These are phyloP conservation scores for Caracal caracal DNA, from an alignment of 2,113 vertebrate genomes.

Conservation along the genomic window DNA sequence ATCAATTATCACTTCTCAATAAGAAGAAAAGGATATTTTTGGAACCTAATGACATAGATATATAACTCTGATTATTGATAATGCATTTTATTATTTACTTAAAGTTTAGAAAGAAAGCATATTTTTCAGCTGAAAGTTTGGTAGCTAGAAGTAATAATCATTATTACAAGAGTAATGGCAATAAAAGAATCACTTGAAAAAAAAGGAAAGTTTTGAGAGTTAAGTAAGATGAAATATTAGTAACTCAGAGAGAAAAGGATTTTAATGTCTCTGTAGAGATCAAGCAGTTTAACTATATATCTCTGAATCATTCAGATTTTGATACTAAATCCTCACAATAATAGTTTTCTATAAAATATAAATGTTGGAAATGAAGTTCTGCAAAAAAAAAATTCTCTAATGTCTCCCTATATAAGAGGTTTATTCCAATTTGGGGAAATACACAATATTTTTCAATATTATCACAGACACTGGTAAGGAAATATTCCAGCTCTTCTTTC, in stretches of 20 bases:
- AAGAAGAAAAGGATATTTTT: not conserved
- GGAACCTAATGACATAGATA: not conserved
- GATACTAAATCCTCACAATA: not conserved
- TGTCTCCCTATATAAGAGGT: not conserved
- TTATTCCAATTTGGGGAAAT: not conserved
- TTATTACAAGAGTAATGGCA: not conserved
- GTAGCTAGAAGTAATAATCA: not conserved
- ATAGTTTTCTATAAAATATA: constrained; percentile 4
- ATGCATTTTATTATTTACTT: not conserved
- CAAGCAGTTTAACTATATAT: not conserved
- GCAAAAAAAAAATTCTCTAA: not conserved
- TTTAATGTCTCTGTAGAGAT: not conserved
- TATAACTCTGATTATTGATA: not conserved
- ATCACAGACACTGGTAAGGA: not conserved
- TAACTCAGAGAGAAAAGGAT: not conserved
- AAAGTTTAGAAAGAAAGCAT: not conserved
- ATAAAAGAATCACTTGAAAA: not conserved
- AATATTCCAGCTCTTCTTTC: not conserved
- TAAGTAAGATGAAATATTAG: not conserved
- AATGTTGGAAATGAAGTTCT: not conserved
- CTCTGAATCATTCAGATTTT: constrained; percentile 7
- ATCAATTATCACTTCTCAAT: not conserved
- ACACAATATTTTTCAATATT: not conserved
- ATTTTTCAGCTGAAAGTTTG: not conserved
- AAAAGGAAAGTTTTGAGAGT: not conserved